phyloP scores from a whole-genome alignment of 2,113 vertebrate genomes.

The Peromyscus polionotus region DNA sequence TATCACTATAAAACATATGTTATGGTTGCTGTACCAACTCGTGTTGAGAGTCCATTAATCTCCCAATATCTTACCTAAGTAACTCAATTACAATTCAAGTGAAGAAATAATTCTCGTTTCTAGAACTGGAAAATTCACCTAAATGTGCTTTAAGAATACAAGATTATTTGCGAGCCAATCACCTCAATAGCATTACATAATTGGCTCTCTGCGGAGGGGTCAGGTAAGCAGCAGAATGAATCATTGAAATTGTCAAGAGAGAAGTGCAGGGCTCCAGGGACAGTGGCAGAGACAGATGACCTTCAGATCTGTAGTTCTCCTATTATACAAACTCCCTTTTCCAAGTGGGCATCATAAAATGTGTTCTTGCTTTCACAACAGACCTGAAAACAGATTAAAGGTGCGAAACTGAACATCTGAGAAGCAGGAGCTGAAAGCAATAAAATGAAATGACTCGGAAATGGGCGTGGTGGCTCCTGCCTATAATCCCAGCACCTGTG shows the following conservation, averaged over 20 bases:
- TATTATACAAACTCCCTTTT: constrained; percentile 10
- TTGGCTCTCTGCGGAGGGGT: constrained; percentile 19
- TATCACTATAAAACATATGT: not conserved
- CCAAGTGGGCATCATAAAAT: constrained; percentile 23
- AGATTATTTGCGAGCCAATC: constrained; percentile 29
- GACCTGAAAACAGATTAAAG: constrained; percentile 25
- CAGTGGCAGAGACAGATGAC: not conserved
- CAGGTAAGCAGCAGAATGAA: constrained; percentile 36
- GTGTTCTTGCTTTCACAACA: constrained; percentile 34
- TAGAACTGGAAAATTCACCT: constrained; percentile 22
- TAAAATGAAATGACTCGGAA: not conserved
- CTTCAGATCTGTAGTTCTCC: not conserved
- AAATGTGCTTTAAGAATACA: not conserved
- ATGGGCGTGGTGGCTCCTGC: not conserved
- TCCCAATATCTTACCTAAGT: constrained; percentile 26
- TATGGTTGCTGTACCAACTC: not conserved
- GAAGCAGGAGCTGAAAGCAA: constrained; percentile 17
- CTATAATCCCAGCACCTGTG: not conserved
- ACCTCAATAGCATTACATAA: constrained; percentile 32
- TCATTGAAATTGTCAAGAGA: constrained; percentile 23
- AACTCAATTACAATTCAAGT: not conserved
- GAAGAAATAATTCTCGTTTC: constrained; percentile 50
- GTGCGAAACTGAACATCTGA: not conserved
- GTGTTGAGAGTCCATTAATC: constrained; percentile 12
- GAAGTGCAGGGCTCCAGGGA: not conserved